Conservation (phyloP, 2,797 vertebrate species). For the Phoeniculus purpureus region DNA sequence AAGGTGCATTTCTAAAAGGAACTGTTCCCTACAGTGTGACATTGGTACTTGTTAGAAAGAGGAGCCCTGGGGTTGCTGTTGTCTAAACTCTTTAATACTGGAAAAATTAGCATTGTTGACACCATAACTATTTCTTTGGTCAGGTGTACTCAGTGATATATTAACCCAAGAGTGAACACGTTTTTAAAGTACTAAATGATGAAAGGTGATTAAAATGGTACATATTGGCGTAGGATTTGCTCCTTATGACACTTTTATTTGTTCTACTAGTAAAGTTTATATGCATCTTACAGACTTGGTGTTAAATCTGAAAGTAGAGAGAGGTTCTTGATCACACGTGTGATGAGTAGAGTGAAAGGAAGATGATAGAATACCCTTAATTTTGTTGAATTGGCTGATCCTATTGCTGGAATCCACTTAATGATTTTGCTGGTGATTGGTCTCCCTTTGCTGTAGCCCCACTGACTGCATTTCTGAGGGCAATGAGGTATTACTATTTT, state of each 20-base stretch:
- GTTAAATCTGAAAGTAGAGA: neutral
- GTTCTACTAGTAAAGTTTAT: neutral
- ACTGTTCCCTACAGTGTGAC: neutral
- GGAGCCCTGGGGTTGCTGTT: neutral
- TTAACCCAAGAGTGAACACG: neutral
- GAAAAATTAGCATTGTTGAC: neutral
- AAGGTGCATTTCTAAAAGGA: neutral
- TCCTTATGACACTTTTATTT: neutral
- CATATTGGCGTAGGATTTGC: neutral
- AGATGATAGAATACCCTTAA: neutral
- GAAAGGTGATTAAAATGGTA: neutral
- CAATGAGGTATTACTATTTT: accelerated
- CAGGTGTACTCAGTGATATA: neutral
- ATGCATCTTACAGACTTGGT: accelerated
- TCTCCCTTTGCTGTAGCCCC: neutral
- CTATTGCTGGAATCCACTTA: neutral
- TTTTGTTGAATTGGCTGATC: neutral
- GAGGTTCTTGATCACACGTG: neutral
- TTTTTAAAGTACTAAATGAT: neutral
- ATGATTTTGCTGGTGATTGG: neutral
- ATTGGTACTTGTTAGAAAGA: neutral
- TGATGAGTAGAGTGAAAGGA: neutral
- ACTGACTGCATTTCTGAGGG: neutral
- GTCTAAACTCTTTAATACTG: neutral
- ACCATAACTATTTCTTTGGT: neutral